Evolutionary conservation across 2,888 invertebrate genomes (phyloP).

Genomic region (Sinhomidia bicolor): DNA sequence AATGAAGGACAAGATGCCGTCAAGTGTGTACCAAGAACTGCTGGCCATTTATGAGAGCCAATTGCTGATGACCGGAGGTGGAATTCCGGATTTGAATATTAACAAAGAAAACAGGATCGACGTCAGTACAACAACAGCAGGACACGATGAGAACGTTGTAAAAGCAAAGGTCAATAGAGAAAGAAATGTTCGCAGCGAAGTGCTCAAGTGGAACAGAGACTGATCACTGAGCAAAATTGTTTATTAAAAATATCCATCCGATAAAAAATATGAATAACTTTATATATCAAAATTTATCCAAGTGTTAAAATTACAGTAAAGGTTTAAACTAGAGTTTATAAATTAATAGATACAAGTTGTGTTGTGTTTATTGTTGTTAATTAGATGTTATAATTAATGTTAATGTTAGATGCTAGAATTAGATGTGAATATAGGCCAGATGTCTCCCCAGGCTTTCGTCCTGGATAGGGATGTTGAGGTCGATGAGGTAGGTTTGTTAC

Average conservation of each 20-base stretch:
- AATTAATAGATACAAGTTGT: no score
- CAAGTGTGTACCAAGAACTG: constrained; percentile 18
- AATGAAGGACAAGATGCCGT: constrained; percentile 2
- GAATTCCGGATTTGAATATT: not conserved
- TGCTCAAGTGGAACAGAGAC: constrained; percentile 38
- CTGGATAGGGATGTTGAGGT: constrained; percentile 37
- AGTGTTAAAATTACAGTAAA: no score
- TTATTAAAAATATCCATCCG: no score
- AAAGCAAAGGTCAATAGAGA: not conserved
- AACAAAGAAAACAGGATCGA: not conserved
- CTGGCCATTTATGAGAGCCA: constrained; percentile 32
- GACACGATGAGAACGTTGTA: not conserved
- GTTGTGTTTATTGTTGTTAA: no score
- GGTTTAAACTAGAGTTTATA: no score
- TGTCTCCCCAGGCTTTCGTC: not conserved
- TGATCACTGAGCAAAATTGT: no score
- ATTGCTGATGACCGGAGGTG: not conserved
- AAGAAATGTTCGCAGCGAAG: constrained; percentile 31
- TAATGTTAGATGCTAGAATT: no score
- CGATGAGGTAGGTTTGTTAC: not conserved
- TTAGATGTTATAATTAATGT: no score
- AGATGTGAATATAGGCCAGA: no score
- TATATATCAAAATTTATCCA: no score
- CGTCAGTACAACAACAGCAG: not conserved
- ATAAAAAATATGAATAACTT: no score